Evolutionary conservation across 2,113 vertebrate genomes (phyloP), one percentile per base, ranked within the genome.

Genomic region (Cochlearius cochlearius): DNA sequence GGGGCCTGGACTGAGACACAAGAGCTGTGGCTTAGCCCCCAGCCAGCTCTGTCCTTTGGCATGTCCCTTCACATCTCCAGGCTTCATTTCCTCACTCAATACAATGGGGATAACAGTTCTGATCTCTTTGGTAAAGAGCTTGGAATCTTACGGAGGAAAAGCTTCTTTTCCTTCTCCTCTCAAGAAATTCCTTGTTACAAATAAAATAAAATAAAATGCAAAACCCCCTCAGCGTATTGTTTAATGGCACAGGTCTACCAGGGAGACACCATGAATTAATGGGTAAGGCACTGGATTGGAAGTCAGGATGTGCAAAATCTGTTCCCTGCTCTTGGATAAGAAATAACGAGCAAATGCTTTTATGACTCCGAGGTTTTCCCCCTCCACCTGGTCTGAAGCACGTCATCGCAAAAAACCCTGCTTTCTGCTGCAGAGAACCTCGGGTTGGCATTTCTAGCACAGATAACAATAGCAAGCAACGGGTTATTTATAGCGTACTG

Each of bases 361-460:
- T 69, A 43, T 53, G 58, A 78, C 60, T 45, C 30, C 58, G 45
- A 41, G 5, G 6, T 89, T 71, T 36, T 50, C 58, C 62, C 29
- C 32, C 32, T 32, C 71, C 62, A 62, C 72, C 66, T 87, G 56
- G 68, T n/a, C 63, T 69, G 68, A 79, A 74, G 60, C 2, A 1
- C 34, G 38, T 41, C 53, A 55, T 1, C 39, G 82, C 73, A 96
- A 75, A 88, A 84, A 93, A 93, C 38, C 55, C 77, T 50, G 39
- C 55, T 50, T 86, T 88, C 53, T 83, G 41, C 86, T 71, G 82
- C 75, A 72, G 34, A 63, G 59, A 58, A 39, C 9, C 55, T 21
- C 21, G 19, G 38, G 22, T 3, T 88, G 82, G 75, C 82, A 93
- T 75, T 92, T 80, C 88, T 64, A 94, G 67, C 62, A 52, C 85